Conservation (phyloP, 2,888 invertebrate species). For the Nycteola revayana region DNA sequence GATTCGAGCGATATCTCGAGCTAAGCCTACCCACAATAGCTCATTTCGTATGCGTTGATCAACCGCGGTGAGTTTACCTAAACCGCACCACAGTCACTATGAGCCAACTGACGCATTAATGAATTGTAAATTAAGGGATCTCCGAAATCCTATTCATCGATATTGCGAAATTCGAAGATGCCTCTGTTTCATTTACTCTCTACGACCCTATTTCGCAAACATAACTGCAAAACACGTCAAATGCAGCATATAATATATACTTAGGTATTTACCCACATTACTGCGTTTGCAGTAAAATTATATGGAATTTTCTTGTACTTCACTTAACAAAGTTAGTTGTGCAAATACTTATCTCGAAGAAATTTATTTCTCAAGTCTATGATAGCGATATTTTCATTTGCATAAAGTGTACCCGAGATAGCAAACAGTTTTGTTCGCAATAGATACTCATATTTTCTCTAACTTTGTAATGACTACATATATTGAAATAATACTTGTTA, state of each 20-base stretch:
- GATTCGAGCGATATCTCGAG: no score
- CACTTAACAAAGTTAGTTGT: not conserved
- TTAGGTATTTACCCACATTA: no score
- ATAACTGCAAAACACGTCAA: no score
- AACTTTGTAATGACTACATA: not conserved
- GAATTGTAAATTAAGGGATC: not conserved
- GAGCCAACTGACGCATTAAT: not conserved
- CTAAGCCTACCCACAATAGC: no score
- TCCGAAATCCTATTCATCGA: not conserved
- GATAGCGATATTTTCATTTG: conserved; percentile 4
- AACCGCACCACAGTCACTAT: no score
- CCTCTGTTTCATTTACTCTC: not conserved
- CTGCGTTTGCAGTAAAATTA: no score
- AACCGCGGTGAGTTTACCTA: no score
- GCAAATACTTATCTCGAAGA: conserved; percentile 9
- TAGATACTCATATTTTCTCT: conserved; percentile 7
- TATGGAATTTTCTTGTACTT: no score
- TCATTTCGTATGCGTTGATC: no score
- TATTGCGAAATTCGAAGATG: not conserved
- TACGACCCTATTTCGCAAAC: not conserved
- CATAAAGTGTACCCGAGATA: conserved; percentile 8
- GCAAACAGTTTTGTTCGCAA: conserved; percentile 4
- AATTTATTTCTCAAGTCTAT: conserved; percentile 10
- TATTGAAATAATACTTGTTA: no score
- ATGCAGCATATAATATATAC: no score